Conservation (phyloP, 2,113 vertebrate species). For the Prolemur simus region DNA sequence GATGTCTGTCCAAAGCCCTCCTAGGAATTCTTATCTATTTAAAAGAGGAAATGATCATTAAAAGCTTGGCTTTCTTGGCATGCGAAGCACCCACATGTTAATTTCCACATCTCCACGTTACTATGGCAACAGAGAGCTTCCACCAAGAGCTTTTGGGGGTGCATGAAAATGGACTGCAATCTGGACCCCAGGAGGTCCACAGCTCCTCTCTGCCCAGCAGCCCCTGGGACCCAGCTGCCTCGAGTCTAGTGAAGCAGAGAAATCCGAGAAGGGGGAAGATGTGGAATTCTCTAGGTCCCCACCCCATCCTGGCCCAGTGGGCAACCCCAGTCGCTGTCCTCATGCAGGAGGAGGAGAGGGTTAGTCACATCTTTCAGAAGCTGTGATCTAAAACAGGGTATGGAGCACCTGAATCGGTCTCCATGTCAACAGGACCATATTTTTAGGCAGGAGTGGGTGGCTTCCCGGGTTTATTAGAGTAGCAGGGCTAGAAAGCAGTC, state of each 20-base stretch:
- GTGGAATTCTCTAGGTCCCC: too few relatives aligned
- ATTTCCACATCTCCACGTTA: neutral
- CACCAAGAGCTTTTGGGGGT: neutral
- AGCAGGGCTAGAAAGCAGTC: accelerated
- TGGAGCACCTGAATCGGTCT: neutral
- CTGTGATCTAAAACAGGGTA: neutral
- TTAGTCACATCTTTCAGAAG: neutral
- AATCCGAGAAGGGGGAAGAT: neutral
- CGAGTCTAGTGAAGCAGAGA: neutral
- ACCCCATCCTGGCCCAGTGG: neutral
- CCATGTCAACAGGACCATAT: neutral
- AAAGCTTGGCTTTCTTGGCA: slow-evolving; percentile 39
- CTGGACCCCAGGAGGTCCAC: neutral
- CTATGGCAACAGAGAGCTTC: slow-evolving; percentile 61
- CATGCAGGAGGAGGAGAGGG: neutral
- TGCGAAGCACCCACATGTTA: slow-evolving; percentile 30
- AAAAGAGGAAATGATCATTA: slow-evolving; percentile 1
- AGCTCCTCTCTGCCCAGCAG: neutral
- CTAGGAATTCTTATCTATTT: slow-evolving; percentile 37
- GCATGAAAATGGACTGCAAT: neutral
- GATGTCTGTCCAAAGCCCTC: slow-evolving; percentile 39
- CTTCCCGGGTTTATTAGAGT: accelerated
- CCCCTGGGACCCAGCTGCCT: accelerated
- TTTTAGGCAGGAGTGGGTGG: neutral
- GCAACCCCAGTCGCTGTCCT: neutral